phyloP scores from a whole-genome alignment of 2,113 vertebrate species.

The Rhea pennata region DNA sequence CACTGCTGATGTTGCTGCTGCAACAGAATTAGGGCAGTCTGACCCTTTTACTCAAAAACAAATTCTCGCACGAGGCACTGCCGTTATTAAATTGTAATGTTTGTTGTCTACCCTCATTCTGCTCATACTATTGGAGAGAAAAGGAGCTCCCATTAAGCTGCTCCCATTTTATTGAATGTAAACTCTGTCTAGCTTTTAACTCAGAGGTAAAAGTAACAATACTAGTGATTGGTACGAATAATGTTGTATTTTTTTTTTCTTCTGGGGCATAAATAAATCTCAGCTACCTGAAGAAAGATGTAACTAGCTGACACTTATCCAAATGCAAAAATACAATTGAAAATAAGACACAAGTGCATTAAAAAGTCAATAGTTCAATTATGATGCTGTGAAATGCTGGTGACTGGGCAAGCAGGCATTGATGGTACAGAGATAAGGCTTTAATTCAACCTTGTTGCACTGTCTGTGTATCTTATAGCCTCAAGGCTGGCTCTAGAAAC shows the following conservation, averaged over 20 bases:
- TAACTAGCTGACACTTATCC: not conserved
- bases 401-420: not conserved
- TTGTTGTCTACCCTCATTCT: constrained; percentile 11
- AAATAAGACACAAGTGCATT: not conserved
- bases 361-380: not conserved
- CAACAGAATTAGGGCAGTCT: not conserved
- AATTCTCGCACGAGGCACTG: not conserved
- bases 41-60: not conserved
- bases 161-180: not conserved
- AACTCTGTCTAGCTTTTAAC: not conserved
- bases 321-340: not conserved
- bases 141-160: not conserved
- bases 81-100: not conserved
- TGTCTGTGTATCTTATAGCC: not conserved
- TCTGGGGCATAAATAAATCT: not conserved
- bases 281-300: not conserved
- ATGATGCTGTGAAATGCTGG: not conserved
- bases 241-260: not conserved
- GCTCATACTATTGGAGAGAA: not conserved
- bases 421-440: not conserved
- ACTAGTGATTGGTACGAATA: not conserved
- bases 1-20: not conserved
- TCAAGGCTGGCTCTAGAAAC: not conserved
- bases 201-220: not conserved
- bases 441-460: not conserved